Evolutionary conservation across 2,797 vertebrate genomes (phyloP), one percentile per base, ranked within the genome.

Genomic region (Sebastiscus tertius): DNA sequence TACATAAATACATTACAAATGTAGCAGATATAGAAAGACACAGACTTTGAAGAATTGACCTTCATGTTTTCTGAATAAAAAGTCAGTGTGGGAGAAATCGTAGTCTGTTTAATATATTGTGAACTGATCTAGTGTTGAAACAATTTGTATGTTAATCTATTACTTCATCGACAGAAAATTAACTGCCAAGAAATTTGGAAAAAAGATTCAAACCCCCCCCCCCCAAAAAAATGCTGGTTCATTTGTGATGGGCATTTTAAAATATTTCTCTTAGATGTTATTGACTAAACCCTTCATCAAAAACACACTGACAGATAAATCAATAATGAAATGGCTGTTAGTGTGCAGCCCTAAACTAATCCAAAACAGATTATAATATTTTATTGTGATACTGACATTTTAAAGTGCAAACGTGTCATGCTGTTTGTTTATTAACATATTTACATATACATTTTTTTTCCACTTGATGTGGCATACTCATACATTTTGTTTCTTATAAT

Each of bases 11-110:
- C 16, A 46, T 16, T 7, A 46, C 14, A 46, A 46, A 46, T 18
- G 16, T 46, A 46, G 42, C 42, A 46, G 31, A 27, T 14, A 56
- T 18, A 11, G 22, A n/a, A 22, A 59, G 12, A 34, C n/a, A 70
- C 3, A 71, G 6, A 42, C 4, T 36, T 26, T 20, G 7, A 31
- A 33, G n/a, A 31, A 31, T 16, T 31, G 18, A 65, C 2, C 12
- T 18, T 42, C 20, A 24, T 59, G 12, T 68, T 59, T 61, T 12
- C 4, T 55, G 8, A 74, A 73, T 20, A 63, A 73, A 54, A 73
- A 24, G 6, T 26, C 18, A 54, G 6, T 5, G 59, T 54, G 0
- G 31, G 2, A 72, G 12, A 49, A 49, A 34, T 54, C 14, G 14
- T 7, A 18, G 16, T 54, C 6, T 34, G 18, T 27, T 5, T 20